Percentiles rank a stretch among this genome's conserved stretches.
phyloP scores from a whole-genome alignment of 2,113 vertebrate genomes.

The Pedetes capensis region DNA sequence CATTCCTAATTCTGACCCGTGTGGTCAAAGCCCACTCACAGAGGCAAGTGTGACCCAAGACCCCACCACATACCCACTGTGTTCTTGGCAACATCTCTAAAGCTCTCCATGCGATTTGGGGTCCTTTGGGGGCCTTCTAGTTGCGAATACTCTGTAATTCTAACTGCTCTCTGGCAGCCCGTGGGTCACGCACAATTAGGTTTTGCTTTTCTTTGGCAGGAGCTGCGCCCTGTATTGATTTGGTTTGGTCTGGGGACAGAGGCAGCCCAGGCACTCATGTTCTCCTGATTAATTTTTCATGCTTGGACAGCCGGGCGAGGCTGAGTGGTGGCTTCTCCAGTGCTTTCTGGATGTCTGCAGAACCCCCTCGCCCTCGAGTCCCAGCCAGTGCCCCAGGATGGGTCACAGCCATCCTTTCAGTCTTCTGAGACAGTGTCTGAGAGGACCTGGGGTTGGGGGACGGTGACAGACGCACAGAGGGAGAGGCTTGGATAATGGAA shows the following conservation, averaged over 20 bases:
- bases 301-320: too few relatives aligned
- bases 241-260: not conserved
- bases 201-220: not conserved
- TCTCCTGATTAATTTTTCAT: slow-evolving; percentile 45
- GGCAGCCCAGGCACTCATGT: not conserved
- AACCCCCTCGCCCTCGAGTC: not conserved
- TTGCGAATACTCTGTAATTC: not conserved
- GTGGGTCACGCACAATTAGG: not conserved
- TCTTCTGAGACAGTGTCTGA: not conserved
- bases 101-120: not conserved
- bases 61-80: not conserved
- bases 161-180: not conserved
- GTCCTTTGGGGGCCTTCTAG: not conserved
- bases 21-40: not conserved
- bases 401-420: not conserved
- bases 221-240: slow-evolving; percentile 28
- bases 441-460: not conserved
- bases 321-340: too few relatives aligned
- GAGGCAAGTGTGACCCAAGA: not conserved
- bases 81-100: not conserved
- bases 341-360: not conserved
- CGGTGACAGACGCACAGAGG: not conserved
- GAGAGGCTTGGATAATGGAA: not conserved
- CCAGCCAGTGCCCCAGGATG: not conserved
- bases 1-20: not conserved